Base-by-base conservation (phyloP, 2,113 vertebrate genomes). In the rat (Rattus norvegicus) region DNA sequence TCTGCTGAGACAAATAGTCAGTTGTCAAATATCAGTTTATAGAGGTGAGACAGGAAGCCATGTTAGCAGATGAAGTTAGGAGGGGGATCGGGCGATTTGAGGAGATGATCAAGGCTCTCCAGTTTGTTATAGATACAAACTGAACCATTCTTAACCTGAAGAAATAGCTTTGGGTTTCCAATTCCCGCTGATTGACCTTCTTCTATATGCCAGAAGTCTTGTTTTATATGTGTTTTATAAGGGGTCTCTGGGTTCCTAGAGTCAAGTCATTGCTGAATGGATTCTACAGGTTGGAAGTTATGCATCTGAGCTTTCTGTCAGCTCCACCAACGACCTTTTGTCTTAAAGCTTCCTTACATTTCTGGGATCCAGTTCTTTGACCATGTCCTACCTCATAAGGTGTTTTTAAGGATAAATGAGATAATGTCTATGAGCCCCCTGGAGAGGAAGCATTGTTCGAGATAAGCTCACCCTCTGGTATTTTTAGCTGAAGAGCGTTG, bases 321-420 rank as follows among this genome's bases (percentile, higher is more conserved):
- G 43, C 43, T 43, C 43, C 43, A 43, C 43, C 43, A 43, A 43
- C 43, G 43, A 43, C 43, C 90, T 97, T 96, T 92, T 65, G n/a
- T 88, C 93, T 49, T 61, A 2, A 77, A 85, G 85, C 49, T 81
- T 86, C 87, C 52, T 76, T 63, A 90, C 89, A 84, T 85, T 67
- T 97, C 94, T 87, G 87, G 69, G 89, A 39, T 6, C 39, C 89
- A 8, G 8, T 52, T 83, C 22, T 49, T 72, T 85, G 95, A 70
- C 67, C 52, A 87, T 70, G 85, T 97, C 79, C 67, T 88, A 96
- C 91, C 75, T 80, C 17, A 2, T 2, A 52, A 94, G 47, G 95
- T 96, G 91, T 91, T 95, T 94, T 95, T 96, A 85, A 96, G 97
- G 93, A 97, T 97, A 97, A 88, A 97, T 98, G 96, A 96, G 97